Base-by-base conservation (phyloP, 2,113 vertebrate genomes). In the Sardina pilchardus region DNA sequence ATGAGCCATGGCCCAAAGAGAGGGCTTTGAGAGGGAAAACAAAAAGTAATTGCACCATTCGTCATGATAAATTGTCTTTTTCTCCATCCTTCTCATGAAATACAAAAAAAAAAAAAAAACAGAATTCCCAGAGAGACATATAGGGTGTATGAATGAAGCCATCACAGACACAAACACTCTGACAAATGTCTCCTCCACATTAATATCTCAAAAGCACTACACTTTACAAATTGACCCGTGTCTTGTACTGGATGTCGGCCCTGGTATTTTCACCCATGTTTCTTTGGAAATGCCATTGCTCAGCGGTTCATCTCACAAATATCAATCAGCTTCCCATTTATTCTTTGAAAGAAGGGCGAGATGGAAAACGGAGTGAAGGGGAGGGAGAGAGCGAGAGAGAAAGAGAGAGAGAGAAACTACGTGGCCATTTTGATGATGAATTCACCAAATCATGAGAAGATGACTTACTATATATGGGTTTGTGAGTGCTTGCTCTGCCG, bases 371-470 rank as follows among this genome's bases (percentile, higher is more conserved):
- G n/a, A 30, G n/a, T 8, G 63, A 24, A 26, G 75, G 50, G 80
- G 82, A 83, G 59, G n/a, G n/a, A 14, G 85, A 71, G 19, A 47
- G 30, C 0, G 17, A n/a, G 80, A 19, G 44, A 16, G 63, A 82
- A 75, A 83, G 59, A 14, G 84, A 81, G 19, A 43, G 39, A 1
- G 17, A n/a, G 80, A n/a, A 39, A 59, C 81, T 84, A 85, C 84
- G 91, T 88, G 84, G 86, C 80, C 85, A 90, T 91, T 87, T 90
- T 82, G 43, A 88, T 88, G 90, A 93, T 91, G 88, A 88, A 91
- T 89, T 85, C 53, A 84, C 75, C 53, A 89, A 90, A 89, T 86
- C 53, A 83, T 85, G 30, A 59, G 45, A 44, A 85, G 75, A 92
- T 84, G 86, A 85, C 47, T 85, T 86, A 88, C 53, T 59, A 83